A percentile compares a stretch with the other conserved stretches of the same genome.
Evolutionary conservation across 2,888 invertebrate species (phyloP).

Genomic region (Drosophila mayaguana): DNA sequence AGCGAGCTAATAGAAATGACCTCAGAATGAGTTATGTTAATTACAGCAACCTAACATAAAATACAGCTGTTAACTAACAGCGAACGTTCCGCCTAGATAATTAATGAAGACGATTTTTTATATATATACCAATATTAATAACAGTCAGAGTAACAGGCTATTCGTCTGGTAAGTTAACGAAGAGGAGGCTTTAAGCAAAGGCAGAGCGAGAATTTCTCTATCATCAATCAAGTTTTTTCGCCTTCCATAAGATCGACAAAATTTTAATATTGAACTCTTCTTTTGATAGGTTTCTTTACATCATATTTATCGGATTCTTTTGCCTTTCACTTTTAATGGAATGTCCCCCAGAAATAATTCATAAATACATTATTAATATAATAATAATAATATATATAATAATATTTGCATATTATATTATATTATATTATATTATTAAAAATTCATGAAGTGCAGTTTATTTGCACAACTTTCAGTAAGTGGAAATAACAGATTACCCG

Average conservation of each 20-base stretch:
- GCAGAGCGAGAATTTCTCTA: neutral
- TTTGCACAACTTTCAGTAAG: too few species aligned
- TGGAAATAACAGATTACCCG: too few species aligned
- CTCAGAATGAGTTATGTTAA: neutral
- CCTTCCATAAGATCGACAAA: neutral
- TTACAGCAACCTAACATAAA: constrained; percentile 2
- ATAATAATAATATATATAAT: too few species aligned
- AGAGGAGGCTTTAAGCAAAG: neutral
- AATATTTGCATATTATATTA: too few species aligned
- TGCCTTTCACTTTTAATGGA: neutral
- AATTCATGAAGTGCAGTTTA: too few species aligned
- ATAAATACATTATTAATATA: too few species aligned
- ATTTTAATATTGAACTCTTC: neutral
- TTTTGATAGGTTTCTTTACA: neutral
- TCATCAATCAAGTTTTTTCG: neutral
- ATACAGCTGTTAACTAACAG: neutral
- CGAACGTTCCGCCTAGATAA: neutral
- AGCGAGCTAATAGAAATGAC: neutral
- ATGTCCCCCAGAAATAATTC: too few species aligned
- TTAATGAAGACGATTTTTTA: neutral
- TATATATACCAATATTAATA: neutral
- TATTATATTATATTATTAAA: too few species aligned
- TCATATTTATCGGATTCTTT: neutral
- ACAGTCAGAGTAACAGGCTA: neutral
- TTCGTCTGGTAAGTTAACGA: neutral